Evolutionary conservation across 1,140 invertebrate genomes (phyloP), one percentile per base, ranked within the genome.

Genomic region (Cephus cinctus): DNA sequence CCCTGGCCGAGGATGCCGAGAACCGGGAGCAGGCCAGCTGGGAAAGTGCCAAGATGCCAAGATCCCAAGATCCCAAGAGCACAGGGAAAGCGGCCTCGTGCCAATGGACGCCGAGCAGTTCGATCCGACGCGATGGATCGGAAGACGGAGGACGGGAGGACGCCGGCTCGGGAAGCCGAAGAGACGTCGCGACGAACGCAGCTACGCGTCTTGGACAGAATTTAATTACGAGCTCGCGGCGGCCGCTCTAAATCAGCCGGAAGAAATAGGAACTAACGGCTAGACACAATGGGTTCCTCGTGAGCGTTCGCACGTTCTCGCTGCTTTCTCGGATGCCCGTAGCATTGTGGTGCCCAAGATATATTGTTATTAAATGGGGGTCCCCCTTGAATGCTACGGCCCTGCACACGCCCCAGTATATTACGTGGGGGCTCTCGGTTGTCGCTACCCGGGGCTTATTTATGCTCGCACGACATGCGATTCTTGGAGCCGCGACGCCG

Each of bases 331-430:
- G 30, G 25, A 32, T 53, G 44, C 47, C 39, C 39, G 43, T 57
- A 52, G 52, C 54, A 61, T 65, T 65, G 64, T 65, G 58, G 57
- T 64, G 58, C 54, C 48, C 50, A 71, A 75, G 71, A 75, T 75
- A 72, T 75, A 75, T 72, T 69, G 68, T 75, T 75, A 75, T 75
- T 75, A 75, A 75, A 75, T 72, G 69, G n/a, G n/a, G n/a, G 69
- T 66, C 60, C 58, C 63, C 57, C 57, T 54, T 60, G n/a, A n/a
- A n/a, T n/a, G 67, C 61, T 54, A 60, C 56, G 59, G 42, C 56
- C 48, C 16, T 40, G 42, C 56, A 49, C 59, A 67, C 60, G 64
- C 54, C n/a, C n/a, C 63, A 59, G 59, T 71, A 65, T 72, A 72
- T 72, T 65, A 73, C 59, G 45, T 56, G 51, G 50, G 54, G 54